These are phyloP conservation scores for Pristionchus entomophagus DNA, from an alignment of 2,888 invertebrate genomes.

Conservation along the genomic window DNA sequence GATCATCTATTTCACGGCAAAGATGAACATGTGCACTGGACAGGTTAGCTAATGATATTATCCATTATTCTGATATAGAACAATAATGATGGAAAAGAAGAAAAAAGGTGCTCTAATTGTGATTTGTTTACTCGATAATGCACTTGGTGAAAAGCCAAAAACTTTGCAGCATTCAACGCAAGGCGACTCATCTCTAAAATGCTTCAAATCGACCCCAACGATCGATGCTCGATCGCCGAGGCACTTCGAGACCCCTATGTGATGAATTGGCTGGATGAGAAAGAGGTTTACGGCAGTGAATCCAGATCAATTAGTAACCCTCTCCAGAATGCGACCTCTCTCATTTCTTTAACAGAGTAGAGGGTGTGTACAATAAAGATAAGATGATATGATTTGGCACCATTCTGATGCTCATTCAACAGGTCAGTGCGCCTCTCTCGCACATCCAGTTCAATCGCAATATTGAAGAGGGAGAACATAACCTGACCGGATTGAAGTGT, in stretches of 20 bases:
- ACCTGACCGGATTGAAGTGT: not conserved
- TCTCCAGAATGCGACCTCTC: too few relatives aligned
- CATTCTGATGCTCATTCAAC: not conserved
- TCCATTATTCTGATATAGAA: too few relatives aligned
- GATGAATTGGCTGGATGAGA: not conserved
- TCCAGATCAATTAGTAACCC: too few relatives aligned
- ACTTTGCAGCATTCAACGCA: not conserved
- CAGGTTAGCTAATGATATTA: too few relatives aligned
- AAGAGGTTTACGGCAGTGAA: too few relatives aligned
- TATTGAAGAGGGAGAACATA: not conserved
- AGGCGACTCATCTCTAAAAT: not conserved
- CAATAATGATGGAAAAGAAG: too few relatives aligned
- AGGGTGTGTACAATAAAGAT: too few relatives aligned
- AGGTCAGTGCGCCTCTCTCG: not conserved
- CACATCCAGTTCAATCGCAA: not conserved
- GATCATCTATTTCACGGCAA: not conserved
- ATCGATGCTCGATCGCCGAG: not conserved
- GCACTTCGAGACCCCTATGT: not conserved
- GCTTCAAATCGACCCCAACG: not conserved
- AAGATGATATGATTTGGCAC: not conserved
- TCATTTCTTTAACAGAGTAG: too few relatives aligned
- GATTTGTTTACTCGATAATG: too few relatives aligned
- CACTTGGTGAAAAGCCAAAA: too few relatives aligned
- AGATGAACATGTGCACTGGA: not conserved
- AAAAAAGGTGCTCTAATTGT: too few relatives aligned